Evolutionary conservation across 2,797 vertebrate genomes (phyloP).

Genomic region (Sebastes itinus): DNA sequence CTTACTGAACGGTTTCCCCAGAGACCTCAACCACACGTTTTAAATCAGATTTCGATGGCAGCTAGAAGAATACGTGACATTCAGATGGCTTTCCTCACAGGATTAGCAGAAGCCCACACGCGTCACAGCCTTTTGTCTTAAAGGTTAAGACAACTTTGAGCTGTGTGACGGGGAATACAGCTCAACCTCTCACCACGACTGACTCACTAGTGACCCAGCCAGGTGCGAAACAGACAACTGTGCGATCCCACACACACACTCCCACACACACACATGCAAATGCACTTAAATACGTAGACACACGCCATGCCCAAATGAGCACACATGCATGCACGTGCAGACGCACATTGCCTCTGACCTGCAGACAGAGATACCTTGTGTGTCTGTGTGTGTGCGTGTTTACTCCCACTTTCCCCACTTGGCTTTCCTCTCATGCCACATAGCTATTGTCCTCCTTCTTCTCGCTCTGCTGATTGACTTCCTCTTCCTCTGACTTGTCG

Average conservation of each 20-base stretch:
- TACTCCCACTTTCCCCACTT: conserved; percentile 67
- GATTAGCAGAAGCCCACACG: conserved; percentile 67
- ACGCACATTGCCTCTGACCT: conserved; percentile 41
- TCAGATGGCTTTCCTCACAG: conserved; percentile 66
- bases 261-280: conserved; percentile 53
- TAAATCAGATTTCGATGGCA: conserved; percentile 59
- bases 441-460: conserved; percentile 63
- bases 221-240: conserved; percentile 66
- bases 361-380: conserved; percentile 40
- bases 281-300: conserved; percentile 38
- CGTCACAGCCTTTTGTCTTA: conserved; percentile 77
- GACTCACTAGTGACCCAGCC: conserved; percentile 70
- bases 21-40: conserved; percentile 45
- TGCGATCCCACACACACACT: conserved; percentile 35
- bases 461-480: conserved; percentile 73
- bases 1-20: conserved; percentile 55
- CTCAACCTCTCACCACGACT: conserved; percentile 58
- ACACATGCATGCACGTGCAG: conserved; percentile 44
- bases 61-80: conserved; percentile 69
- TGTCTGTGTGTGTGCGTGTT: conserved; percentile 48
- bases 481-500: conserved; percentile 74
- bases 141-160: conserved; percentile 79
- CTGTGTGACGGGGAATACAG: conserved; percentile 56
- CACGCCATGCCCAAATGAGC: conserved; percentile 50
- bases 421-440: conserved; percentile 60